Evolutionary conservation across 2,797 vertebrate species (phyloP).

Genomic region (Onychomys leucogaster): DNA sequence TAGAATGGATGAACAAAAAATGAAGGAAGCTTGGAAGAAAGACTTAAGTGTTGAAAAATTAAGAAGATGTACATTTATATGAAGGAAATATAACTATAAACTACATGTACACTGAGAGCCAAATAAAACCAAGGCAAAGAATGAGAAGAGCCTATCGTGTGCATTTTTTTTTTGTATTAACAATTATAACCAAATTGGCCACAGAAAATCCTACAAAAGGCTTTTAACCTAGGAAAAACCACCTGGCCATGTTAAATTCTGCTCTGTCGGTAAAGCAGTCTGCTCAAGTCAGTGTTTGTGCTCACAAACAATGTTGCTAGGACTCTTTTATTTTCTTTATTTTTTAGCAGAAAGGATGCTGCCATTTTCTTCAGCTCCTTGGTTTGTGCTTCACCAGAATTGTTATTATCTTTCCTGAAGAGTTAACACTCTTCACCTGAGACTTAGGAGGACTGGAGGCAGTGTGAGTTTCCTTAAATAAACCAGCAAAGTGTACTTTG

Average conservation of each 20-base stretch:
- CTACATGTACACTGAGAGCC: not conserved
- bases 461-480: slow-evolving; percentile 34
- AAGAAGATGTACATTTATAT: not conserved
- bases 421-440: not conserved
- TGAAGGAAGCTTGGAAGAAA: not conserved
- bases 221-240: not conserved
- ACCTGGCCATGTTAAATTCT: not conserved
- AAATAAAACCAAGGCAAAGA: not conserved
- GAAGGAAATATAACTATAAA: not conserved
- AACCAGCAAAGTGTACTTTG: not conserved
- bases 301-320: not conserved
- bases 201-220: not conserved
- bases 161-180: not conserved
- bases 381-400: not conserved
- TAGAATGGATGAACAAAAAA: not conserved
- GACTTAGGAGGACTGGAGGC: not conserved
- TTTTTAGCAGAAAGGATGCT: not conserved
- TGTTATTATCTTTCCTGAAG: not conserved
- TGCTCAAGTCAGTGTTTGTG: not conserved
- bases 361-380: not conserved
- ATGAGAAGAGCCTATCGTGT: not conserved
- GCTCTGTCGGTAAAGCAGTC: not conserved
- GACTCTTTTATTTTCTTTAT: too few relatives aligned
- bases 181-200: not conserved
- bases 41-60: not conserved